Percentiles rank a stretch among this genome's conserved stretches.
phyloP scores from a whole-genome alignment of 2,888 invertebrate genomes.

The Caenorhabditis doughertyi region DNA sequence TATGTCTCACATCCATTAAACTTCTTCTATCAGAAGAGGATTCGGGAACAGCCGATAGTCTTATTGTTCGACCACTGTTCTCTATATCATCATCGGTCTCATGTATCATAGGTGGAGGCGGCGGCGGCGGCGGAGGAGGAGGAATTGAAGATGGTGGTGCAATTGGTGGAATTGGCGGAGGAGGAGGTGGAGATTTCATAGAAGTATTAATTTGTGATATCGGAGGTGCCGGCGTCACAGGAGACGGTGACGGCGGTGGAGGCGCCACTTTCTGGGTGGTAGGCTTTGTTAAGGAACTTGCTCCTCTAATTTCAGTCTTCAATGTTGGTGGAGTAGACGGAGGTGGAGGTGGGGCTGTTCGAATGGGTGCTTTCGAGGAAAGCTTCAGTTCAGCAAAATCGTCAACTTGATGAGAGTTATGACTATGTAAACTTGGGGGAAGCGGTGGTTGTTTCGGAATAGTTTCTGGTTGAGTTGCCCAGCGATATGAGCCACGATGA shows the following conservation, averaged over 20 bases:
- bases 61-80: neutral
- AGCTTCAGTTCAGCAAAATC: slow-evolving; percentile 33
- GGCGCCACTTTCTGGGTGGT: neutral
- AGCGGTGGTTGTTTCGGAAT: slow-evolving; percentile 1
- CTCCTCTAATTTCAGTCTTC: too few species aligned
- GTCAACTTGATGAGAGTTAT: slow-evolving; percentile 22
- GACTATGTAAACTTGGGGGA: slow-evolving; percentile 3
- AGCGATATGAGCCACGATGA: slow-evolving; percentile 54
- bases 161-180: slow-evolving; percentile 43
- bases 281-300: neutral
- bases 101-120: too few species aligned
- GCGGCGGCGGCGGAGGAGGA: slow-evolving; percentile 37
- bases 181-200: slow-evolving; percentile 33
- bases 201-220: neutral
- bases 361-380: slow-evolving; percentile 3
- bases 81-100: neutral
- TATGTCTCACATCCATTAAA: slow-evolving; percentile 34
- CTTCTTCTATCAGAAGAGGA: slow-evolving; percentile 34
- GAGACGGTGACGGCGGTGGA: slow-evolving; percentile 9
- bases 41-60: slow-evolving; percentile 24
- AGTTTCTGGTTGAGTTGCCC: slow-evolving; percentile 38
- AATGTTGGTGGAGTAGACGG: slow-evolving; percentile 1
- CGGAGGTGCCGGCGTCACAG: neutral
- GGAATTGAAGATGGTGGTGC: slow-evolving; percentile 37
- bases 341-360: slow-evolving; percentile 37